phyloP scores from a whole-genome alignment of 2,113 vertebrate species.

The Nipponia nippon region DNA sequence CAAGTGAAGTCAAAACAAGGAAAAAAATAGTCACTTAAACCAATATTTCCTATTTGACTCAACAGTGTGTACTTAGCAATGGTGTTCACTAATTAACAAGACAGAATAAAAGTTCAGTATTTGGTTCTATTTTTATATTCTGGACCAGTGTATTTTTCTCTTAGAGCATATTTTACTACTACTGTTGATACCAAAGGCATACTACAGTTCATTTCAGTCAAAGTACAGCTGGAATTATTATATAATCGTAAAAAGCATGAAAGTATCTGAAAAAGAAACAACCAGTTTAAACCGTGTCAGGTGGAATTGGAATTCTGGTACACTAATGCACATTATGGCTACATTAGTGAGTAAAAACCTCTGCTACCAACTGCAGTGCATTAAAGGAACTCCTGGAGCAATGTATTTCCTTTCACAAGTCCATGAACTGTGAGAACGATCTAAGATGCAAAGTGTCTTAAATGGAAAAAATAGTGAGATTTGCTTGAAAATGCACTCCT shows the following conservation, averaged over 20 bases:
- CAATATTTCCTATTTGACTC: background rate
- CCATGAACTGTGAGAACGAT: background rate
- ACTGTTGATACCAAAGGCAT: background rate
- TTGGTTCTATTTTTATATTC: background rate
- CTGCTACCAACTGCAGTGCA: background rate
- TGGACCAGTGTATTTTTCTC: fast-evolving
- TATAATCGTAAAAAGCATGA: background rate
- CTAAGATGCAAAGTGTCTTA: background rate
- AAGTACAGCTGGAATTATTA: background rate
- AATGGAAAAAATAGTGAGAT: background rate
- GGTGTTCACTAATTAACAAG: background rate
- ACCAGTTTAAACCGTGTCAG: background rate
- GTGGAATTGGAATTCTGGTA: background rate
- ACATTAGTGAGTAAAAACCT: background rate
- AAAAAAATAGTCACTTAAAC: background rate
- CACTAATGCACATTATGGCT: fast-evolving
- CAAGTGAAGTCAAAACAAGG: background rate
- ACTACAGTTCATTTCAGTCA: background rate
- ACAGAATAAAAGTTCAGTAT: background rate
- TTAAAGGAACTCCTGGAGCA: background rate
- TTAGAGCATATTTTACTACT: fast-evolving
- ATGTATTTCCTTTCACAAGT: background rate
- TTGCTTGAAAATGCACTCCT: background rate
- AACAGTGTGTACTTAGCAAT: background rate
- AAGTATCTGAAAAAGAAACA: background rate